These are phyloP conservation scores for Aythya baeri DNA, from an alignment of 2,113 vertebrate species.

Conservation along the genomic window DNA sequence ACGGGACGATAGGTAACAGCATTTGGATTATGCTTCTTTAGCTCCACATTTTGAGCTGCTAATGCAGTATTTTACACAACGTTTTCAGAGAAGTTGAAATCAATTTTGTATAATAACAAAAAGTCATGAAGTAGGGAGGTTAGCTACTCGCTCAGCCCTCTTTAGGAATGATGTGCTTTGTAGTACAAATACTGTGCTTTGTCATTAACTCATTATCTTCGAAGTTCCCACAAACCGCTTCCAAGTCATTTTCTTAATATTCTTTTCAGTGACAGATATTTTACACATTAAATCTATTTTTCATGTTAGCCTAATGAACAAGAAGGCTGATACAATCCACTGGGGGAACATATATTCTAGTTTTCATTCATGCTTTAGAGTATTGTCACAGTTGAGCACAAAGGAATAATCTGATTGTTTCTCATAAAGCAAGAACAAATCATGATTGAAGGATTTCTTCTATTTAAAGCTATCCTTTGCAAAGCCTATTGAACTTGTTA, in stretches of 20 bases:
- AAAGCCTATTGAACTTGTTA: conserved; percentile 30
- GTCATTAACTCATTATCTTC: not conserved
- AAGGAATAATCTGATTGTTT: conserved; percentile 55
- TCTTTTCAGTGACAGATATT: not conserved
- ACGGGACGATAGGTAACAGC: fast-evolving
- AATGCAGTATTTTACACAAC: not conserved
- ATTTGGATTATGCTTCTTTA: not conserved
- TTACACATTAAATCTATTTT: conserved; percentile 41
- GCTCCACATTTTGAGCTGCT: conserved; percentile 39
- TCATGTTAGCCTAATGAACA: conserved; percentile 29
- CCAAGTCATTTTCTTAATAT: conserved; percentile 1
- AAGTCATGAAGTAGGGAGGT: not conserved
- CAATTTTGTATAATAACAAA: not conserved
- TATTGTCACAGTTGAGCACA: conserved; percentile 15
- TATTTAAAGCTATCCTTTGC: conserved; percentile 27
- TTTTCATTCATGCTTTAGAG: conserved; percentile 69
- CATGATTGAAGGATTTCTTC: conserved; percentile 51
- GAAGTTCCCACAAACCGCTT: not conserved
- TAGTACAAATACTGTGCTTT: not conserved
- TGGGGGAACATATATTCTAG: conserved; percentile 4
- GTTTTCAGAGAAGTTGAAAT: not conserved
- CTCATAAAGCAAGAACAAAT: conserved; percentile 37
- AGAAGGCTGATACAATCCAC: conserved; percentile 68
- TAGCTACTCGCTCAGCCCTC: not conserved
- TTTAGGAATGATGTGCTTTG: not conserved